phyloP scores from a whole-genome alignment of 2,797 vertebrate genomes.

The Centropyge bicolor region DNA sequence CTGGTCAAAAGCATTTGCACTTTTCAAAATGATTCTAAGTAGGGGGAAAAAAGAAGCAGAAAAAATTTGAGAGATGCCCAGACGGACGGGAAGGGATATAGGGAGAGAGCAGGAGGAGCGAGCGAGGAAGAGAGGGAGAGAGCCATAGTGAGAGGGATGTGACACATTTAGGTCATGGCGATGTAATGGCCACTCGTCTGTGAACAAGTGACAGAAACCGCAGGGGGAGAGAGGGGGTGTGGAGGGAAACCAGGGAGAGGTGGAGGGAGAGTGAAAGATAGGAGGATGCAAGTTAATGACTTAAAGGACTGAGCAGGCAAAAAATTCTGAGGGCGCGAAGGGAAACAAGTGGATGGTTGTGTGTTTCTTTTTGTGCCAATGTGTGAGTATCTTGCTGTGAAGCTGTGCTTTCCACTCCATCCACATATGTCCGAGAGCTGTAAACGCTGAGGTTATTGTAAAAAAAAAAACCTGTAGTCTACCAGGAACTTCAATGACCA shows the following conservation, averaged over 20 bases:
- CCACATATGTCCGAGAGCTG: slow-evolving; percentile 19
- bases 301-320: slow-evolving; percentile 70
- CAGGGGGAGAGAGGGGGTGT: slow-evolving; percentile 69
- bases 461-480: slow-evolving; percentile 28
- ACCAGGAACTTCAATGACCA: slow-evolving; percentile 34
- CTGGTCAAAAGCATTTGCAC: slow-evolving; percentile 47
- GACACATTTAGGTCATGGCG: slow-evolving; percentile 89
- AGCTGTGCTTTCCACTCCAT: not conserved
- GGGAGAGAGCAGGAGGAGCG: slow-evolving; percentile 51
- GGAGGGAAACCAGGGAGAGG: slow-evolving; percentile 51
- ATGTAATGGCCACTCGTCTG: slow-evolving; percentile 88
- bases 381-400: slow-evolving; percentile 4
- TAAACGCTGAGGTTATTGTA: slow-evolving; percentile 29
- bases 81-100: slow-evolving; percentile 62
- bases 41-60: not conserved
- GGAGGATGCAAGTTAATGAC: slow-evolving; percentile 80
- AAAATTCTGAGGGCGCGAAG: slow-evolving; percentile 30
- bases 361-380: slow-evolving; percentile 20
- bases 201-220: slow-evolving; percentile 88
- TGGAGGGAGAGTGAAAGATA: slow-evolving; percentile 67
- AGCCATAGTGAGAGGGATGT: slow-evolving; percentile 71
- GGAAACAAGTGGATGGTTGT: slow-evolving; percentile 14
- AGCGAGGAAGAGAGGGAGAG: slow-evolving; percentile 57
- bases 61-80: slow-evolving; percentile 57
- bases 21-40: slow-evolving; percentile 47